Base-by-base conservation (phyloP, 2,113 vertebrate genomes). In the Notarius lentiginosus region DNA sequence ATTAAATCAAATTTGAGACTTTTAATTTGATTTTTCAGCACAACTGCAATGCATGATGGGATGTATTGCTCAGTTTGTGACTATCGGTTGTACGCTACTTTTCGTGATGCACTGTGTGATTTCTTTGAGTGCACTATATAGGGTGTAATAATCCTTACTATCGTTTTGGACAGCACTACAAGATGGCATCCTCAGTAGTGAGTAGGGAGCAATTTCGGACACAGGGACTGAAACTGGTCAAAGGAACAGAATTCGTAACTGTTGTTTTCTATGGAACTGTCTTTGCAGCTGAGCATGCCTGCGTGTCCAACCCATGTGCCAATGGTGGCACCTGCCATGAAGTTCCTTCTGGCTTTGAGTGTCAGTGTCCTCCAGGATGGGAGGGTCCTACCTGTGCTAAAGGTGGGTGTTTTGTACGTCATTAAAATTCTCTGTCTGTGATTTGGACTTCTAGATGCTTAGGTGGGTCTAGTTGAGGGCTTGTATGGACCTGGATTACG, bases 271-370 rank as follows among this genome's bases (percentile, higher is more conserved):
- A 49, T 76, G 80, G 47, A 49, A 24, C 22, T 89, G 51, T 87
- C 7, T 63, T 72, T 27, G 82, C 89, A 99, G 98, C 96, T 0
- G 97, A 98, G 86, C 97, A 99, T 1, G 96, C 97, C 89, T 99
- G 98, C 1, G 93, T 95, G 30, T 99, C 98, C 88, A 94, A 96
- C 90, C 98, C 98, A 0, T 99, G 98, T 86, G 96, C 96, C 90
- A 98, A 97, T 0, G 97, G 96, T 24, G 98, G 97, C 27, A 95
- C 95, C 9, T 99, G 98, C 91, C 96, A 95, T 0, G 97, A 98
- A 90, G 96, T 95, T 86, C 91, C 95, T 0, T 92, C 96, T 0
- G 97, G 97, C 6, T 99, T 99, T 51, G 95, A 98, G 88, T 99
- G 98, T 92, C 96, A 94, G 90, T 99, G 98, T 91, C 97, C 96